phyloP scores from a whole-genome alignment of 2,888 invertebrate species.

The Cephalotes varians region DNA sequence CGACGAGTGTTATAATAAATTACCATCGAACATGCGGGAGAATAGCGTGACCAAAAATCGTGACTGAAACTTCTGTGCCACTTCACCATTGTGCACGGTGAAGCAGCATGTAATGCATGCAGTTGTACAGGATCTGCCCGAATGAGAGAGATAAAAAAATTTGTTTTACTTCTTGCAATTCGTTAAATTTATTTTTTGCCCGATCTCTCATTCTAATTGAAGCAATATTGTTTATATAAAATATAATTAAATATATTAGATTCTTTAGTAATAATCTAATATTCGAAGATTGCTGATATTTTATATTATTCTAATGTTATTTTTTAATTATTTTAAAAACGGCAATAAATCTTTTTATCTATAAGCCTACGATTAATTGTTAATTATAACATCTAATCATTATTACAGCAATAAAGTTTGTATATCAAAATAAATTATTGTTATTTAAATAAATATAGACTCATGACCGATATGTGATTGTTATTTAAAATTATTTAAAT shows the following conservation, averaged over 20 bases:
- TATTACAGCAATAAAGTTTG: neutral
- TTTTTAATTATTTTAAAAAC: neutral
- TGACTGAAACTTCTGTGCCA: constrained; percentile 29
- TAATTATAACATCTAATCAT: neutral
- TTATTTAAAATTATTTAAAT: neutral
- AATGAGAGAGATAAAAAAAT: constrained; percentile 8
- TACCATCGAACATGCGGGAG: constrained; percentile 17
- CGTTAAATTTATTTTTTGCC: neutral
- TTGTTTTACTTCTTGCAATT: constrained; percentile 19
- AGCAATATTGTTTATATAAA: neutral
- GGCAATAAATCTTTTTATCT: neutral
- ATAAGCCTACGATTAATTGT: neutral
- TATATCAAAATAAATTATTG: constrained; percentile 1
- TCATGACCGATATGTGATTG: too few species aligned
- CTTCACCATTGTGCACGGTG: constrained; percentile 3
- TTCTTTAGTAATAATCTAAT: neutral
- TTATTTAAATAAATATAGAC: too few species aligned
- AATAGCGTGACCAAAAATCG: constrained; percentile 42
- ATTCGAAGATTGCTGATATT: neutral
- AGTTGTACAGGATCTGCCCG: constrained; percentile 3
- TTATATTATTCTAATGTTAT: neutral
- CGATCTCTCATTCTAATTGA: neutral
- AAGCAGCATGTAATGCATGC: constrained; percentile 1
- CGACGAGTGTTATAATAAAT: constrained; percentile 26
- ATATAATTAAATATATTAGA: constrained; percentile 14